Evolutionary conservation across 2,797 vertebrate genomes (phyloP).

Genomic region (Sus cebifrons): DNA sequence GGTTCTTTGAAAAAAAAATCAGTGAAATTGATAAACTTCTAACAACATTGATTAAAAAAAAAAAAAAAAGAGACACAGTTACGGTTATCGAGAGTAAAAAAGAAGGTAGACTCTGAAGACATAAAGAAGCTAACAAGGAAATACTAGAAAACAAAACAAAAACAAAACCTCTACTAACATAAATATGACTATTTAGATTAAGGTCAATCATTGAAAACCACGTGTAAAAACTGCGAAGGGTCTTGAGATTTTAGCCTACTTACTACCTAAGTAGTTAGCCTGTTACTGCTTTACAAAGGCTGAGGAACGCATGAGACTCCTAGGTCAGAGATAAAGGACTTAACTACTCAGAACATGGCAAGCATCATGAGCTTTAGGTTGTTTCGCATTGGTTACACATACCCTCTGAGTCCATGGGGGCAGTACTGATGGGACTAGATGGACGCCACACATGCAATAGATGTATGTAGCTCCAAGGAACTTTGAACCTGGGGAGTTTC

Average conservation of each 20-base stretch:
- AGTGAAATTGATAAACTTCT: not conserved
- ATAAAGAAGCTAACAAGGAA: not conserved
- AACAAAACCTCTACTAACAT: not conserved
- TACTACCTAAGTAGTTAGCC: not conserved
- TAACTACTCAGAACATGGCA: not conserved
- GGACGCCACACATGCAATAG: not conserved
- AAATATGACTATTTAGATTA: not conserved
- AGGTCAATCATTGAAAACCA: not conserved
- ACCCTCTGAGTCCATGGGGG: not conserved
- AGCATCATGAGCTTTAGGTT: not conserved
- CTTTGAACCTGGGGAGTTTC: not conserved
- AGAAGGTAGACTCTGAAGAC: not conserved
- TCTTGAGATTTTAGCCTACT: not conserved
- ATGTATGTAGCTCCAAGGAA: not conserved
- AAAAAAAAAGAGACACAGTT: not conserved
- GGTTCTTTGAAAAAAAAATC: constrained; percentile 36
- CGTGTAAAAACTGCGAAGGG: not conserved
- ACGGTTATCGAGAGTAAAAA: not conserved
- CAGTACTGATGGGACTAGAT: not conserved
- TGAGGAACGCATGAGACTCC: not conserved
- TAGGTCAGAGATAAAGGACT: not conserved
- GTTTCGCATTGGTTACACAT: not conserved
- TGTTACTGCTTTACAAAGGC: not conserved
- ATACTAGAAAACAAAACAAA: not conserved
- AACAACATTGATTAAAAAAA: not conserved